Percentiles rank a stretch among this genome's conserved stretches.
phyloP scores from a whole-genome alignment of 2,113 vertebrate genomes.

The Deroptyus accipitrinus region DNA sequence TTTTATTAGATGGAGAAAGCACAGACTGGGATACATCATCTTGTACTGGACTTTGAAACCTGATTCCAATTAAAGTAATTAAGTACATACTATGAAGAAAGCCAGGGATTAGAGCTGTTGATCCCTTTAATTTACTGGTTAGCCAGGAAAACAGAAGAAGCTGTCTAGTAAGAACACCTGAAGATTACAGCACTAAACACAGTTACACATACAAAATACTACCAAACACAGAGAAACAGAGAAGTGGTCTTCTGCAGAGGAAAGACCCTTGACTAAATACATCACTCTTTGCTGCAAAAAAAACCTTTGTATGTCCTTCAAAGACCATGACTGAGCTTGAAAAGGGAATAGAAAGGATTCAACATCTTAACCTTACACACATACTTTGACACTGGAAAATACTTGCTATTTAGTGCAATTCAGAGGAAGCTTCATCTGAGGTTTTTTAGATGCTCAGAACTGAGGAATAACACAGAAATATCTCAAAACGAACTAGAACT shows the following conservation, averaged over 20 bases:
- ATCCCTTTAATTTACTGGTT: not conserved
- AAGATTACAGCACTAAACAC: not conserved
- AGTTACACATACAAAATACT: not conserved
- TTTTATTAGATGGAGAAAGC: not conserved
- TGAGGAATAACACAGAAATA: not conserved
- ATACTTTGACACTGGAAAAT: not conserved
- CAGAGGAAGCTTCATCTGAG: not conserved
- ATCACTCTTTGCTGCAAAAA: not conserved
- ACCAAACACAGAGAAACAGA: not conserved
- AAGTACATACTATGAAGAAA: not conserved
- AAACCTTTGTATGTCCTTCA: not conserved
- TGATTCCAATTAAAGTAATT: not conserved
- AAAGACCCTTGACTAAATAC: not conserved
- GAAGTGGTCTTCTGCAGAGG: not conserved
- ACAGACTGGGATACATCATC: not conserved
- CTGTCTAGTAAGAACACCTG: not conserved
- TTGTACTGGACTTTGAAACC: slow-evolving; percentile 17
- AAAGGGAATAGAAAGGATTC: not conserved
- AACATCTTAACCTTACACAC: not conserved
- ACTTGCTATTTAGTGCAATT: not conserved
- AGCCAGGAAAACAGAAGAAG: not conserved
- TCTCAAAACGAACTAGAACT: not conserved
- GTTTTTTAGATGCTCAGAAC: not conserved
- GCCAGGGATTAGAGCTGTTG: not conserved
- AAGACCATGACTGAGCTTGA: not conserved